Base-by-base conservation (phyloP, 2,113 vertebrate species). In the Larimichthys polyactis region DNA sequence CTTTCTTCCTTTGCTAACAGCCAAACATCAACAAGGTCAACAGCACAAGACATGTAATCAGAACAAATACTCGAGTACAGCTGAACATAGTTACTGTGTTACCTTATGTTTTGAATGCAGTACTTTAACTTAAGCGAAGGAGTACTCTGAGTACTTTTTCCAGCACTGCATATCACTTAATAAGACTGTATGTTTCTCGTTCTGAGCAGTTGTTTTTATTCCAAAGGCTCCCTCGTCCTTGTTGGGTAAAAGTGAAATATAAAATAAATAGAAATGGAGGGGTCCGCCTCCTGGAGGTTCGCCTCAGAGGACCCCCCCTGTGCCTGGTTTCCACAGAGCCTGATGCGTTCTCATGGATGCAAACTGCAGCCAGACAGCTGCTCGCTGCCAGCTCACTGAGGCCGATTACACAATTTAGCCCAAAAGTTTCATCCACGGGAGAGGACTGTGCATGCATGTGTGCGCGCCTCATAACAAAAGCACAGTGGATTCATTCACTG, bases 401-500 rank as follows among this genome's bases (percentile, higher is more conserved):
- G 78, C 74, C 51, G 88, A 92, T 94, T 93, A 81, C 81, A 67
- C 90, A 92, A 93, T 63, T 79, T 54, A 66, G 69, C 67, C 67
- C 65, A 48, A 51, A 72, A 4, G 59, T 85, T 84, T 87, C 55
- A 90, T 88, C 83, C 76, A 77, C 66, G 20, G 82, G 75, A 40
- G 57, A 69, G n/a, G 48, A 58, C 58, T 65, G 81, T 51, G 75
- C 55, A 58, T 73, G 68, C 36, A 51, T 54, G 74, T 19, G 62
- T 67, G 65, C 19, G 64, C 4, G 49, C 12, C 79, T 79, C 75
- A 82, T 78, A 91, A 93, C 78, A 90, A 89, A 83, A 87, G 82
- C 88, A 95, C 93, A 94, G 87, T 92, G 90, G 83, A 60, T 82
- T 85, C 85, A 90, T 94, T 95, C 91, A 93, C 83, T 81, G 62